A percentile compares a stretch with the other conserved stretches of the same genome.
Conservation (phyloP, 2,113 vertebrate species). For the Hypomesus transpacificus region DNA sequence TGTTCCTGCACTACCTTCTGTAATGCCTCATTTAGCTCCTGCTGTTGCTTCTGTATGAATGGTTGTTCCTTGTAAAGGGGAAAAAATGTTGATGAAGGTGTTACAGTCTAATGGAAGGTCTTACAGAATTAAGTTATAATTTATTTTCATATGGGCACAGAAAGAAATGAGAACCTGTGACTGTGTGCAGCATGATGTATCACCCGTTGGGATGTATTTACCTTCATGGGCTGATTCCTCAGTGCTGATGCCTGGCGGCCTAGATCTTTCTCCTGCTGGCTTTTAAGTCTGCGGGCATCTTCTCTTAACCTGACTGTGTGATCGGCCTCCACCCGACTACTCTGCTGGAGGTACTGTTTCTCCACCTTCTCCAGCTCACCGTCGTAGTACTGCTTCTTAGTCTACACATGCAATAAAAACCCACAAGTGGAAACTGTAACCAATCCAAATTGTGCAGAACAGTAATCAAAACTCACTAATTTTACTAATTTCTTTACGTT, state of each 20-base stretch:
- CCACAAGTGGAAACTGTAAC: neutral
- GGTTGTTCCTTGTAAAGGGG: slow-evolving; percentile 54
- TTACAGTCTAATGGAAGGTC: neutral
- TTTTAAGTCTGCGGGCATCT: slow-evolving; percentile 64
- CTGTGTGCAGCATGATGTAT: neutral
- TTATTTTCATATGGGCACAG: too few species aligned
- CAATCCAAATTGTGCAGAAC: too few species aligned
- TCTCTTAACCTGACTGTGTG: slow-evolving; percentile 55
- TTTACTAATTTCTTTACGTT: too few species aligned
- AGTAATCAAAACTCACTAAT: too few species aligned
- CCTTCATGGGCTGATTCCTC: slow-evolving; percentile 59
- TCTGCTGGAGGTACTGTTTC: slow-evolving; percentile 55
- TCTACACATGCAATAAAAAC: slow-evolving; percentile 33
- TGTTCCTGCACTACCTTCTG: slow-evolving; percentile 68
- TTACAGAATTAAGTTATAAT: neutral
- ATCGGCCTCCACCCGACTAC: slow-evolving; percentile 55
- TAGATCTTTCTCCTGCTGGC: slow-evolving; percentile 63
- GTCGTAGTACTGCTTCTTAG: slow-evolving; percentile 72
- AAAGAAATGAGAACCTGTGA: neutral
- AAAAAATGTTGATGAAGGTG: neutral
- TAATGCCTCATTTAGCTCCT: slow-evolving; percentile 63
- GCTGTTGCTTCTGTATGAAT: slow-evolving; percentile 67
- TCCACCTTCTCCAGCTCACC: slow-evolving; percentile 64
- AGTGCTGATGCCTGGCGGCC: slow-evolving; percentile 39
- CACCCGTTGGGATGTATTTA: slow-evolving; percentile 15